Percentiles rank a stretch among this genome's conserved stretches.
These are phyloP conservation scores for Hydrocynus forskahlii DNA, from an alignment of 2,797 vertebrate species.

Conservation along the genomic window DNA sequence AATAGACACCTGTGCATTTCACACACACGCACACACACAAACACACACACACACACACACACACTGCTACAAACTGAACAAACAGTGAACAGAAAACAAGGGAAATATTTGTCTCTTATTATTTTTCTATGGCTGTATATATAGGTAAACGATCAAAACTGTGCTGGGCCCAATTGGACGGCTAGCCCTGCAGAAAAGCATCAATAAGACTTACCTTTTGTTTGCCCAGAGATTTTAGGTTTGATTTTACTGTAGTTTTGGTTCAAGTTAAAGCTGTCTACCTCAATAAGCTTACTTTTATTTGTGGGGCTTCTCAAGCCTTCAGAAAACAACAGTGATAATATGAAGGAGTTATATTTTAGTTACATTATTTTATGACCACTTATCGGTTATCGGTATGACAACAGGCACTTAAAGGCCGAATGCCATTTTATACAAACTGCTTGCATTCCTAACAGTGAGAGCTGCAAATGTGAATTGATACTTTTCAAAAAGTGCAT, in stretches of 20 bases:
- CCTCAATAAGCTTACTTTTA: conserved; percentile 16
- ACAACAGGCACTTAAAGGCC: not conserved
- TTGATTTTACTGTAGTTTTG: not conserved
- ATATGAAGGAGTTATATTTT: not conserved
- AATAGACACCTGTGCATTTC: too few relatives aligned
- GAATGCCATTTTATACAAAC: conserved; percentile 16
- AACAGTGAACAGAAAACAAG: too few relatives aligned
- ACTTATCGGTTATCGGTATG: not conserved
- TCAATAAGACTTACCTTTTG: too few relatives aligned
- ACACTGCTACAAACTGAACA: too few relatives aligned
- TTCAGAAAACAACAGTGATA: conserved; percentile 1
- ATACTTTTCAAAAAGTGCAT: not conserved
- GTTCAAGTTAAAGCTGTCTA: conserved; percentile 31
- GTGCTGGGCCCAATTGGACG: too few relatives aligned
- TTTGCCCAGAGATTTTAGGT: not conserved
- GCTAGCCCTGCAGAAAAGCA: too few relatives aligned
- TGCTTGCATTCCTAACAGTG: not conserved
- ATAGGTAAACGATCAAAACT: too few relatives aligned
- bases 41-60: too few relatives aligned
- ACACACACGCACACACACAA: too few relatives aligned
- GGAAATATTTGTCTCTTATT: too few relatives aligned
- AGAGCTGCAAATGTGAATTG: not conserved
- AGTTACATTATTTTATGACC: not conserved
- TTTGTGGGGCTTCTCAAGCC: conserved; percentile 8
- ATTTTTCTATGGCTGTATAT: too few relatives aligned